A percentile compares a stretch with the other conserved stretches of the same genome.
phyloP scores from a whole-genome alignment of 2,797 vertebrate species.

The Eupleurogrammus muticus region DNA sequence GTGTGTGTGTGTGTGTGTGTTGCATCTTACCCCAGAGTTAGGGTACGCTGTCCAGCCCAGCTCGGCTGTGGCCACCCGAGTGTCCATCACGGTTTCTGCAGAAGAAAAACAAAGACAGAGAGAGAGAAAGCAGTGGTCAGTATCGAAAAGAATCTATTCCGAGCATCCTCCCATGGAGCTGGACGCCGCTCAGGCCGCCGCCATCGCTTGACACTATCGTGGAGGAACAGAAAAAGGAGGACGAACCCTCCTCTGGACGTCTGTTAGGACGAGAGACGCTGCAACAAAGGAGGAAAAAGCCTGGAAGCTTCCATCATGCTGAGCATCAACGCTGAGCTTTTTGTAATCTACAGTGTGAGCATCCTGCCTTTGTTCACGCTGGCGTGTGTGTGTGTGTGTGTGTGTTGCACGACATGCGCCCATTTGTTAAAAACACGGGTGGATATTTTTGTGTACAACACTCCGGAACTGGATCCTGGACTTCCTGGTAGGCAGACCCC shows the following conservation, averaged over 20 bases:
- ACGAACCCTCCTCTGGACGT: constrained; percentile 59
- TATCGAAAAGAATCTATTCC: constrained; percentile 55
- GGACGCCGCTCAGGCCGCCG: constrained; percentile 65
- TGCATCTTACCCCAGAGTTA: constrained; percentile 96
- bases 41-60: constrained; percentile 98
- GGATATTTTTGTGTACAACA: constrained; percentile 23
- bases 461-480: too few species aligned
- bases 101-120: constrained; percentile 39
- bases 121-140: constrained; percentile 59
- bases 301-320: constrained; percentile 56
- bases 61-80: constrained; percentile 96
- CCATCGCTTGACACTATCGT: constrained; percentile 73
- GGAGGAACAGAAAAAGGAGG: constrained; percentile 59
- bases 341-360: constrained; percentile 37
- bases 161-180: constrained; percentile 56
- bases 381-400: neutral
- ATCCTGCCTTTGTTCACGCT: constrained; percentile 46
- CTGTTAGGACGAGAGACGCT: constrained; percentile 56
- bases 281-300: constrained; percentile 59
- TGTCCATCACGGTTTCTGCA: constrained; percentile 97
- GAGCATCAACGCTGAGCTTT: constrained; percentile 56
- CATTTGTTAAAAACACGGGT: neutral
- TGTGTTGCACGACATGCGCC: constrained; percentile 13
- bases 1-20: too few species aligned
- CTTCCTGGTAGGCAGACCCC: too few species aligned